Base-by-base conservation (phyloP, 2,888 invertebrate genomes). In the Ornithoptera priamus region DNA sequence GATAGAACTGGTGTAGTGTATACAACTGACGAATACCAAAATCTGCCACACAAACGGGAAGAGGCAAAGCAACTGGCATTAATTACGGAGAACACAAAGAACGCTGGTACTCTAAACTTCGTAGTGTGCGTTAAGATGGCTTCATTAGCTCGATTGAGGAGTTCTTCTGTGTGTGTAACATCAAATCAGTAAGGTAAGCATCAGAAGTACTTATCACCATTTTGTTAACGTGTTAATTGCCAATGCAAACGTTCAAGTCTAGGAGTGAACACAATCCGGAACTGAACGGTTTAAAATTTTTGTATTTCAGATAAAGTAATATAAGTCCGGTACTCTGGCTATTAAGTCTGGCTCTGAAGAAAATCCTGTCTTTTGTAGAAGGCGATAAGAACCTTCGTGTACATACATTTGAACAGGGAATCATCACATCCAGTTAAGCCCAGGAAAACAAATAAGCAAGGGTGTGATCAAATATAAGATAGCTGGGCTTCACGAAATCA, bases 121-220 rank as follows among this genome's bases (percentile, higher is more conserved):
- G 36, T 24, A 57, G 53, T 18, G 46, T 36, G 65, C 57, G 57
- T 50, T 22, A 17, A 58, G 53, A 62, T 57, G 53, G 36, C 59
- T 70, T 63, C 57, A 70, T 70, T 70, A 62, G 59, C 70, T 59
- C 60, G 58, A 69, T 69, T 66, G 69, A 46, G 57, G 36, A 65
- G 56, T 42, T 42, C 36, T 56, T 57, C 18, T 61, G n/a, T 61
- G 20, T 62, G 22, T 20, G 18, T 20, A 39, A 20, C 50, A 56
- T 65, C 68, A 36, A 10, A 15, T 50, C 50, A 30, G 7, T 46
- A 22, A 65, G 2, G 18, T 50, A 50, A 24, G 58, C 18, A 58
- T 24, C 46, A 6, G 22, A 53, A 30, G 24, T 39, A n/a, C 36
- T 65, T 68, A n/a, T 42, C 65, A 61, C 30, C 60, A 20, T 22